Evolutionary conservation across 2,113 vertebrate species (phyloP).

Genomic region (Mesoclemmys tuberculata): DNA sequence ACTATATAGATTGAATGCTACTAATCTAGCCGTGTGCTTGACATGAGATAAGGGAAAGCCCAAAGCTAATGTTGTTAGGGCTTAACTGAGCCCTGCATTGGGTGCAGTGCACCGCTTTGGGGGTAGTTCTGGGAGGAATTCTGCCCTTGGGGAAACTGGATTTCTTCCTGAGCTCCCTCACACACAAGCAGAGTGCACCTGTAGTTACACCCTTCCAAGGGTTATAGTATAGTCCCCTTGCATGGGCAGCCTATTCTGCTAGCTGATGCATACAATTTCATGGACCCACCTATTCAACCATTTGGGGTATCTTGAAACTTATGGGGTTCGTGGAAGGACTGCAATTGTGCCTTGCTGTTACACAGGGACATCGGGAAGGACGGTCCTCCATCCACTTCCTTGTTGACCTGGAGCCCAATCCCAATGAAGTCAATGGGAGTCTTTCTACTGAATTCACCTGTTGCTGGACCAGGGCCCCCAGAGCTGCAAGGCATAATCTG

Average conservation of each 20-base stretch:
- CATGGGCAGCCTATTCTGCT: accelerated
- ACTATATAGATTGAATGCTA: neutral
- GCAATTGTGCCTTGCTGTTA: neutral
- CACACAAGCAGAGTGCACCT: neutral
- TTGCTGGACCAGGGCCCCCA: neutral
- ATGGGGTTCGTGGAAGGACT: accelerated
- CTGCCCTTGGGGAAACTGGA: neutral
- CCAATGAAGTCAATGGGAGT: neutral
- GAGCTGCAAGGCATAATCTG: neutral
- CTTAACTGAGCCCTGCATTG: neutral
- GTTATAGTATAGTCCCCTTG: neutral
- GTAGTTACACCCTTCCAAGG: neutral
- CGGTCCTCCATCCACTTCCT: neutral
- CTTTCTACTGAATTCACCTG: neutral
- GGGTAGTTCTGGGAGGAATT: neutral
- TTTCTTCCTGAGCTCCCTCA: neutral
- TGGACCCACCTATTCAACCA: neutral
- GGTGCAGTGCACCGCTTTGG: neutral
- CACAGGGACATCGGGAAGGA: accelerated
- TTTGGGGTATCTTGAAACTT: neutral
- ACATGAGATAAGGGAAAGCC: neutral
- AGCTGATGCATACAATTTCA: accelerated
- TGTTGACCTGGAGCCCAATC: neutral
- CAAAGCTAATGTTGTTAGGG: neutral
- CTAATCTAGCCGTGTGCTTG: neutral